Conservation (phyloP, 2,797 vertebrate genomes). For the Cygnus olor region DNA sequence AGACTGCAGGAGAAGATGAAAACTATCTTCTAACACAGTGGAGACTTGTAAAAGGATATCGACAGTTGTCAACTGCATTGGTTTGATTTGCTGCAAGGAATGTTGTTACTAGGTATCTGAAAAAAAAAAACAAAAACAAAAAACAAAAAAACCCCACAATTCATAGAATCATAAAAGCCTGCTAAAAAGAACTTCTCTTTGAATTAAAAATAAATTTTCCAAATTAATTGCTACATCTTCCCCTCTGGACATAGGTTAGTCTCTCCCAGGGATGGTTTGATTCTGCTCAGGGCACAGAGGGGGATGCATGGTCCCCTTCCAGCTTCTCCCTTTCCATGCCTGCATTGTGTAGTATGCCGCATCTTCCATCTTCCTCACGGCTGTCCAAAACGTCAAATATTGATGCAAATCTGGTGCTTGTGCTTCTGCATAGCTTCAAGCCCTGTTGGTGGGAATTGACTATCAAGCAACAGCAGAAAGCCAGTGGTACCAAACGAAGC, state of each 20-base stretch:
- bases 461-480: background rate
- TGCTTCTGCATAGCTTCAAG: background rate
- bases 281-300: background rate
- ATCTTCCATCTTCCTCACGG: background rate
- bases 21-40: background rate
- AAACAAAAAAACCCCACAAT: background rate
- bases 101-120: background rate
- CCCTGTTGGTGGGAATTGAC: background rate
- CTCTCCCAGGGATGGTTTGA: background rate
- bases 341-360: background rate
- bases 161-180: background rate
- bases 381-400: background rate
- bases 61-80: background rate
- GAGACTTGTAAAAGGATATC: background rate
- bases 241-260: background rate
- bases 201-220: background rate
- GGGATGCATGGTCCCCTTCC: fast-evolving
- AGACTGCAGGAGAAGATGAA: background rate
- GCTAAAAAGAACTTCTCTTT: background rate
- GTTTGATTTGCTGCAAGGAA: background rate
- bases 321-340: background rate
- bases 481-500: background rate
- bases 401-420: background rate
- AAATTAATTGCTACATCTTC: background rate
- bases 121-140: background rate